These are phyloP conservation scores for Antigone vipio DNA, from an alignment of 2,113 vertebrate species.

Conservation along the genomic window DNA sequence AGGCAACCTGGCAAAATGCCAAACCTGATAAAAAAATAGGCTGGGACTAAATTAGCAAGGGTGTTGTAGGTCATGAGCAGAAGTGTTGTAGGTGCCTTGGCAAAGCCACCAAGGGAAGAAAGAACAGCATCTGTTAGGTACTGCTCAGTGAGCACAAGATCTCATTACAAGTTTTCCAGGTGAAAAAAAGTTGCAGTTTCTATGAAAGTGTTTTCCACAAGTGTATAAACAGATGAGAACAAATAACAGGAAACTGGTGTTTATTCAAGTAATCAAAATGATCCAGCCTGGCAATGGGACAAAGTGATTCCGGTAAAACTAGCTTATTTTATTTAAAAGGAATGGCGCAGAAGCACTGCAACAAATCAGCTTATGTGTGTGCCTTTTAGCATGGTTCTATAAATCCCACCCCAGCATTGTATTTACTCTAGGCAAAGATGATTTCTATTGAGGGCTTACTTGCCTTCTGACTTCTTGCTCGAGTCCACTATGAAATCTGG, in stretches of 20 bases:
- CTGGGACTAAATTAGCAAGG: conserved; percentile 46
- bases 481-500: conserved; percentile 15
- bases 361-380: background rate
- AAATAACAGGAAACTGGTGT: background rate
- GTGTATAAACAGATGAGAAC: background rate
- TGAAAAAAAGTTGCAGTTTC: background rate
- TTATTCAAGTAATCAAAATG: background rate
- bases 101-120: background rate
- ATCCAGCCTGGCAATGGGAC: background rate
- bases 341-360: background rate
- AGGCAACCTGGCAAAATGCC: conserved; percentile 35
- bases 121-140: conserved; percentile 42
- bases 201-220: background rate
- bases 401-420: background rate
- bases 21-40: conserved; percentile 35
- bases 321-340: conserved; percentile 2
- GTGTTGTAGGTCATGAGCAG: conserved; percentile 51
- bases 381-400: background rate
- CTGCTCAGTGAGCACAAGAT: conserved; percentile 38
- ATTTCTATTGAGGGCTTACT: conserved; percentile 21
- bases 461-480: background rate
- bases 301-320: background rate
- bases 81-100: conserved; percentile 48
- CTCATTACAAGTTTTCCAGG: conserved; percentile 4
- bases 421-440: conserved; percentile 33